Base-by-base conservation (phyloP, 2,113 vertebrate species). In the Etheostoma spectabile region DNA sequence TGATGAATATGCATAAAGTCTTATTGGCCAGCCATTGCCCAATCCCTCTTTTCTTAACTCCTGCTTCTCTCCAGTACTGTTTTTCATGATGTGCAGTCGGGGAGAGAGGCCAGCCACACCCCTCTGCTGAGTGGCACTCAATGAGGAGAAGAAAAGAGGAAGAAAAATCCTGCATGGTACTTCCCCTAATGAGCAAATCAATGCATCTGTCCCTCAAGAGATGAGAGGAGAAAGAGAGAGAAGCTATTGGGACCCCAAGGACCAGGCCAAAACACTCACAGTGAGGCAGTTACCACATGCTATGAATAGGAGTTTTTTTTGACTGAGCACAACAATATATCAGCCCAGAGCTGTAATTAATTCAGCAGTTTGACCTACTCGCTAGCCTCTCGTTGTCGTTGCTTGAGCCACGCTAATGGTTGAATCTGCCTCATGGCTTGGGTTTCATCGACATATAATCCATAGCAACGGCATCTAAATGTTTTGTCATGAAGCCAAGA, bases 1-100 rank as follows among this genome's bases (percentile, higher is more conserved):
- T 96, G 91, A 96, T 97, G 90, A 96, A 96, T 95, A 97, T 97
- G 95, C 96, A 96, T 93, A 91, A 94, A 92, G 88, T 89, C 88
- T 91, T 94, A 93, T 94, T 94, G 89, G 85, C 57, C 61, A 60
- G 79, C 79, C 68, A 27, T 74, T 56, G 90, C 88, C 83, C 86
- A 92, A 81, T 86, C 86, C 79, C 83, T 70, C 79, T 84, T 92
- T 88, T 90, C 86, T 91, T 70, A 22, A 63, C 46, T 83, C 79
- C 78, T 1, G 55, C 85, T 90, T 77, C 63, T 78, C 78, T 84
- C 84, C 80, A 80, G 79, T 78, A 59, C 88, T 91, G 86, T 91
- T 94, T 94, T 95, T 95, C 92, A 94, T 21, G 91, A 93, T 95
- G 94, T 95, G 94, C 94, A 94, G 83, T 91, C 87, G 84, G 93